Evolutionary conservation across 2,113 vertebrate species (phyloP), one percentile per base, ranked within the genome.

Genomic region (Leptosomus discolor): DNA sequence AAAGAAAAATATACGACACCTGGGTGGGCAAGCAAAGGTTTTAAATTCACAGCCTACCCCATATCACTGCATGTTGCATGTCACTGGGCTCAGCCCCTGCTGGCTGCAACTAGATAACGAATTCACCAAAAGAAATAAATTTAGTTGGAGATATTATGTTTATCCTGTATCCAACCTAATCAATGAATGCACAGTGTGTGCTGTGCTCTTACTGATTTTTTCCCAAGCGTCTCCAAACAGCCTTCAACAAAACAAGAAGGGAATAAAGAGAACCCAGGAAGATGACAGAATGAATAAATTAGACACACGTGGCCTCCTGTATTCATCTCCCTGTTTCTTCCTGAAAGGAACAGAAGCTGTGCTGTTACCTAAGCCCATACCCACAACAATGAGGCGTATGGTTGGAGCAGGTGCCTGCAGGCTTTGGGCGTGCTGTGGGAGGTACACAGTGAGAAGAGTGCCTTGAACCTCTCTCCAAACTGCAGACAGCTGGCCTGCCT

Each of bases 201-300:
- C 91, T 39, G 84, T 87, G 91, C 95, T 46, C 9, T 86, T 39
- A 41, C 71, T 34, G 89, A 92, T 82, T 94, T 94, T 7, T 36
- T 75, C 85, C 90, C 76, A 12, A 79, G 45, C 16, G 14, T 16
- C 92, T 95, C 93, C 90, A 89, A 90, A 96, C 60, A 80, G 80
- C 77, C 70, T 64, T 53, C 34, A 15, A 57, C 69, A 20, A n/a
- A 67, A 60, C 88, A 83, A 95, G 69, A 79, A 69, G 54, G 57
- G 90, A 77, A 76, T 13, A 56, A 63, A 54, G 79, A 87, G 56
- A 60, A 85, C 15, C 37, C 53, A n/a, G 51, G 41, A 67, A 94
- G 78, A 89, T 53, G 63, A 92, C 65, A 96, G 86, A 48, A 54
- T 8, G 68, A 85, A 96, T 94, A 89, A 58, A 88, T 85, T 20